A percentile compares a stretch with the other conserved stretches of the same genome.
Conservation (phyloP, 2,888 invertebrate genomes). For the Lasioglossum zephyrum region DNA sequence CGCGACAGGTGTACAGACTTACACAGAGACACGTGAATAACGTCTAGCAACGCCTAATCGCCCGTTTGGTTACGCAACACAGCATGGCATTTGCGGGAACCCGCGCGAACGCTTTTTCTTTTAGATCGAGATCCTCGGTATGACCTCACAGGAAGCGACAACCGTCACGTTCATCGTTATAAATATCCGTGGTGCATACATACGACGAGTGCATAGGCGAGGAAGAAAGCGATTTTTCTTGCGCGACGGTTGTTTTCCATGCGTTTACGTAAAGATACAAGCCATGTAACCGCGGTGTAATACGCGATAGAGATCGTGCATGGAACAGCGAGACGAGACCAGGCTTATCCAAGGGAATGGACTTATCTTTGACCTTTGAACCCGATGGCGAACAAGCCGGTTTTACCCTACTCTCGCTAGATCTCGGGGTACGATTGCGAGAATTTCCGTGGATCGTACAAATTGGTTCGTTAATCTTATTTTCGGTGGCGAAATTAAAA, state of each 20-base stretch:
- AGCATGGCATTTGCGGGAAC: constrained; percentile 55
- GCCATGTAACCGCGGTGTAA: constrained; percentile 43
- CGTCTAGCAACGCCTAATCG: constrained; percentile 43
- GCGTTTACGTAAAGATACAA: constrained; percentile 31
- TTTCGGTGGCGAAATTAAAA: background rate
- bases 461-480: constrained; percentile 24
- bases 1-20: constrained; percentile 18
- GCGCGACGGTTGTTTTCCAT: constrained; percentile 1
- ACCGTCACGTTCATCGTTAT: constrained; percentile 76
- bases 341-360: constrained; percentile 58
- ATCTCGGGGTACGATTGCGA: background rate
- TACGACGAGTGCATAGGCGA: background rate
- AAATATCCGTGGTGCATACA: constrained; percentile 67
- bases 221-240: constrained; percentile 20
- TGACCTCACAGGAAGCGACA: constrained; percentile 77
- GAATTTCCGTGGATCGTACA: constrained; percentile 35
- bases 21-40: background rate
- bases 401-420: constrained; percentile 50
- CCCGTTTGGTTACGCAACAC: constrained; percentile 61
- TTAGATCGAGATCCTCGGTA: constrained; percentile 29
- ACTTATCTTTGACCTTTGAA: constrained; percentile 65
- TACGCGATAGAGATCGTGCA: constrained; percentile 61
- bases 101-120: constrained; percentile 48
- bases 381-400: constrained; percentile 45
- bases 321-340: constrained; percentile 42